Base-by-base conservation (phyloP, 2,797 vertebrate species). In the Schizopygopsis malacanthus region DNA sequence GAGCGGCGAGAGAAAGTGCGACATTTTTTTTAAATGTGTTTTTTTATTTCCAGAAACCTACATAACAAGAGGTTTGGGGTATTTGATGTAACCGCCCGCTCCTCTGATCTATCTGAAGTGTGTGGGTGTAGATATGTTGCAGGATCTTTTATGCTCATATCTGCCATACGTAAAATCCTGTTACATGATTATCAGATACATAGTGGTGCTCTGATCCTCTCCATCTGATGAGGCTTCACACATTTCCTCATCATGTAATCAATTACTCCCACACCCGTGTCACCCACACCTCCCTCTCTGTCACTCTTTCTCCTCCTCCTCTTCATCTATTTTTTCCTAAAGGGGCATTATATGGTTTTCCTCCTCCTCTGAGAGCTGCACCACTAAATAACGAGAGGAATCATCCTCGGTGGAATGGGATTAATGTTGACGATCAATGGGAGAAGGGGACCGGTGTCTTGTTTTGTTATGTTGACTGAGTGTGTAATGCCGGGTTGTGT, bases 401-500 rank as follows among this genome's bases (percentile, higher is more conserved):
- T 89, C 90, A 84, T 89, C 86, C 91, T 89, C 87, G 75, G 81
- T 88, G 84, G 89, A 91, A 90, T 91, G 87, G 50, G 87, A 87
- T 92, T 91, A 90, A 85, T 20, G 16, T 69, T 85, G 76, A 87
- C 37, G 79, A 87, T 88, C 81, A 79, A 83, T 73, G 82, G 85
- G 80, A 89, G 77, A 77, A 56, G 59, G 52, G 73, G 61, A 82
- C 72, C 73, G 78, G 28, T 73, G 59, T 83, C 81, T 12, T 82
- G 45, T 87, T 85, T 79, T 84, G 83, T 70, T 79, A 69, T 80
- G 47, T 83, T 67, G 63, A 87, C 79, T 87, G 79, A 82, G 76
- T 72, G 82, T 82, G 75, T 75, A 89, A 81, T 81, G 39, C 88
- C 59, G 43, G 43, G 63, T 71, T 82, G 79, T 70, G 76, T 59